These are phyloP conservation scores for Rhincodon typus DNA, from an alignment of 2,797 vertebrate genomes.

Conservation along the genomic window DNA sequence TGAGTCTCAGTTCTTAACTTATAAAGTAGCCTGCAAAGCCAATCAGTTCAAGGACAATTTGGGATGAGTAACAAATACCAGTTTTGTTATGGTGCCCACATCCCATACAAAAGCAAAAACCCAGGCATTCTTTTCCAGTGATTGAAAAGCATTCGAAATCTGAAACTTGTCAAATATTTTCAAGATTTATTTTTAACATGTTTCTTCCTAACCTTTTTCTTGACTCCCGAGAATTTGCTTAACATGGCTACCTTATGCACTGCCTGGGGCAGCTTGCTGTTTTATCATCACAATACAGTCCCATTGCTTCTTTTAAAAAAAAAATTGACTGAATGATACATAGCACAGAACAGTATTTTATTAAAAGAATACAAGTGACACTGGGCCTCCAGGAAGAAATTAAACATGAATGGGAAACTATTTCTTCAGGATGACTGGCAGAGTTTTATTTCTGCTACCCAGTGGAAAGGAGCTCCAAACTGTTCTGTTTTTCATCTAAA, in stretches of 20 bases:
- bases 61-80: too few species aligned
- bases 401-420: neutral
- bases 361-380: neutral
- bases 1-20: too few species aligned
- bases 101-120: too few species aligned
- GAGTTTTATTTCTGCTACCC: neutral
- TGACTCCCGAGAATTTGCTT: neutral
- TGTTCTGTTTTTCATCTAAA: neutral
- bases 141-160: neutral
- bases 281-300: neutral
- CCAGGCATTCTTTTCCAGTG: neutral
- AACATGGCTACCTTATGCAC: neutral
- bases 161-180: neutral
- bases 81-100: too few species aligned
- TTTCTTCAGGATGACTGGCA: neutral
- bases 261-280: conserved; percentile 2
- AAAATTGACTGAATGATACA: neutral
- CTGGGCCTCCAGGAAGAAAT: neutral
- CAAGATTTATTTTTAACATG: neutral
- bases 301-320: neutral
- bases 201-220: neutral
- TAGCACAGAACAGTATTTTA: neutral
- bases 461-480: neutral
- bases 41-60: too few species aligned
- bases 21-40: too few species aligned